Conservation (phyloP, 2,113 vertebrate species). For the Oreamnos americanus region DNA sequence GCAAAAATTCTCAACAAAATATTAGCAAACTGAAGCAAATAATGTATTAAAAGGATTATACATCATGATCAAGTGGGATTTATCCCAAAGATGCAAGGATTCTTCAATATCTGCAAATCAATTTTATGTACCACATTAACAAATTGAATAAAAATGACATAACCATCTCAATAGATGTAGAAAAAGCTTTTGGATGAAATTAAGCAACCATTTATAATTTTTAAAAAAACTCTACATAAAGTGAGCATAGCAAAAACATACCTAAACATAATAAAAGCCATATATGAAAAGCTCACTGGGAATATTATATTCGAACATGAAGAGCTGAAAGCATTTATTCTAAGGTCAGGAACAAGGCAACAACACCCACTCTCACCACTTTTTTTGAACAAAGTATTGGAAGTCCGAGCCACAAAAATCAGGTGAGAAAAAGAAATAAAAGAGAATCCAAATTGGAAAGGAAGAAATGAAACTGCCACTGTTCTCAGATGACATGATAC, state of each 20-base stretch:
- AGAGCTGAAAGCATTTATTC: background rate
- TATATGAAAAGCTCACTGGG: background rate
- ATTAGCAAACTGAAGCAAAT: background rate
- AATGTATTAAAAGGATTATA: background rate
- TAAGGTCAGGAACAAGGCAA: background rate
- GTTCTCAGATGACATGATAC: background rate
- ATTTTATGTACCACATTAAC: background rate
- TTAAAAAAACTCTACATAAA: background rate
- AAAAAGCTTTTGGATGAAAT: background rate
- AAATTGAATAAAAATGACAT: background rate
- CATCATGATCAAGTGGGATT: background rate
- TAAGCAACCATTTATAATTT: background rate
- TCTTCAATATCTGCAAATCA: background rate
- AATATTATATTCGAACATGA: background rate
- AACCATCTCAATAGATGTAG: background rate
- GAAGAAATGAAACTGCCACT: background rate
- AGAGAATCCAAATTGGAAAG: background rate
- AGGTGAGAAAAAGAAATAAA: background rate
- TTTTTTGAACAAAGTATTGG: background rate
- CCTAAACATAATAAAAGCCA: background rate
- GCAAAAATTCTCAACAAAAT: background rate
- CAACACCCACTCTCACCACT: background rate
- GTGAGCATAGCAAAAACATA: background rate
- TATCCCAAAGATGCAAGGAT: background rate
- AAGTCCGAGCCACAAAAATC: background rate